Evolutionary conservation across 1,140 invertebrate genomes (phyloP).

Genomic region (Drosophila orena): DNA sequence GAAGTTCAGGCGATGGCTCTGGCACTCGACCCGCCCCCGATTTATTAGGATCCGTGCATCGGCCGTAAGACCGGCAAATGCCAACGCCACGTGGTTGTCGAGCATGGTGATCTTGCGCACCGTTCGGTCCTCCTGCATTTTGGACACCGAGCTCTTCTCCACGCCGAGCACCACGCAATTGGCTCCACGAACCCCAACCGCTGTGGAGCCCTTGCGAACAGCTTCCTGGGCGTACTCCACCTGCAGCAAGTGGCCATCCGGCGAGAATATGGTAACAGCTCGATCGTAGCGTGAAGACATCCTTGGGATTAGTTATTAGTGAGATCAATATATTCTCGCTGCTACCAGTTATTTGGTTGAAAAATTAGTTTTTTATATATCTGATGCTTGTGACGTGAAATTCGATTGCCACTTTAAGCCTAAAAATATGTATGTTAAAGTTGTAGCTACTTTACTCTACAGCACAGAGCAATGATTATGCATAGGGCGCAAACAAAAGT

Average conservation of each 20-base stretch:
- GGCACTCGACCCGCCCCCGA: constrained; percentile 98
- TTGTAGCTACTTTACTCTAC: too few species aligned
- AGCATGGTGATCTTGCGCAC: constrained; percentile 99
- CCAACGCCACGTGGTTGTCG: constrained; percentile 99
- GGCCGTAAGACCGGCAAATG: constrained; percentile 99
- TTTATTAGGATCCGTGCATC: constrained; percentile 99
- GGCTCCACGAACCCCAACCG: constrained; percentile 97
- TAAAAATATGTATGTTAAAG: too few species aligned
- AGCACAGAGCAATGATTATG: too few species aligned
- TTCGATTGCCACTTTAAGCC: too few species aligned
- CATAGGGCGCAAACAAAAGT: too few species aligned
- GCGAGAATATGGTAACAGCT: constrained; percentile 99
- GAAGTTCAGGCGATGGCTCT: constrained; percentile 98
- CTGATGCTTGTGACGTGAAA: too few species aligned
- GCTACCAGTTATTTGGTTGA: too few species aligned
- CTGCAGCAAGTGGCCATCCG: constrained; percentile 99
- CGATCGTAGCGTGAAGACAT: constrained; percentile 96
- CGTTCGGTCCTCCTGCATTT: constrained; percentile 99
- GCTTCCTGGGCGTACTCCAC: constrained; percentile 99
- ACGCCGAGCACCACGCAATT: constrained; percentile 99
- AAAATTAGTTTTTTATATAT: too few species aligned
- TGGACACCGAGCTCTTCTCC: constrained; percentile 99
- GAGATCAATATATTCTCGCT: background rate
- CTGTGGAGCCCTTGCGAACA: constrained; percentile 99
- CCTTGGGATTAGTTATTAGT: constrained; percentile 5